A percentile compares a stretch with the other conserved stretches of the same genome.
Evolutionary conservation across 2,113 vertebrate genomes (phyloP).

Genomic region (Thunnus maccoyii): DNA sequence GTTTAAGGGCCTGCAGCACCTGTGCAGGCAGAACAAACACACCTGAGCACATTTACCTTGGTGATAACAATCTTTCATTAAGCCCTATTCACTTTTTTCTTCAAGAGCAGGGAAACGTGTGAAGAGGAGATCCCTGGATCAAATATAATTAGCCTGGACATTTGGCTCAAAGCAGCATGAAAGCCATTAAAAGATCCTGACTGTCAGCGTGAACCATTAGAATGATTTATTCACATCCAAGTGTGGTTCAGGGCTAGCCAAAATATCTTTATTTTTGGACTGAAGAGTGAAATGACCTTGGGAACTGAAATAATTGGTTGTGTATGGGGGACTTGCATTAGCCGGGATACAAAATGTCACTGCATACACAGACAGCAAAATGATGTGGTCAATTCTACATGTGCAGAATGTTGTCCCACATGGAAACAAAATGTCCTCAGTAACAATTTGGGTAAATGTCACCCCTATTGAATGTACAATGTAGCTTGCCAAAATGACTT

Average conservation of each 20-base stretch:
- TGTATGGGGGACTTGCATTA: slow-evolving; percentile 49
- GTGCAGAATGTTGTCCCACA: slow-evolving; percentile 39
- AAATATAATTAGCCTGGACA: slow-evolving; percentile 65
- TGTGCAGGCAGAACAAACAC: slow-evolving; percentile 65
- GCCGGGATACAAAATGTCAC: slow-evolving; percentile 45
- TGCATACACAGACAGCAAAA: slow-evolving; percentile 39
- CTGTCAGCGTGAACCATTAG: slow-evolving; percentile 46
- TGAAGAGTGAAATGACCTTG: slow-evolving; percentile 58
- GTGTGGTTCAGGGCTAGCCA: slow-evolving; percentile 43
- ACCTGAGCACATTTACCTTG: slow-evolving; percentile 59
- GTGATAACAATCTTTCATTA: slow-evolving; percentile 64
- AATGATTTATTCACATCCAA: slow-evolving; percentile 70
- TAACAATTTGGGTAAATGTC: slow-evolving; percentile 44
- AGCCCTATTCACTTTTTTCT: slow-evolving; percentile 25
- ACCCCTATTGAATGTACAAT: slow-evolving; percentile 40
- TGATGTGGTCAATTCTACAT: slow-evolving; percentile 54
- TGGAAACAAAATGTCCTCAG: slow-evolving; percentile 36
- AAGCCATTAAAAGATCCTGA: slow-evolving; percentile 61
- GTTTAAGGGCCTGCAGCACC: slow-evolving; percentile 39
- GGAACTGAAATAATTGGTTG: slow-evolving; percentile 63
- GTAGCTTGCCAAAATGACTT: slow-evolving; percentile 20
- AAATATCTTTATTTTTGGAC: slow-evolving; percentile 52
- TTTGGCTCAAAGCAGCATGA: slow-evolving; percentile 54
- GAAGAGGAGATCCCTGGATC: slow-evolving; percentile 58
- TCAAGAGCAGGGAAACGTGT: slow-evolving; percentile 30